Percentiles rank a stretch among this genome's conserved stretches.
phyloP scores from a whole-genome alignment of 1,140 invertebrate species.

The Globodera rostochiensis region DNA sequence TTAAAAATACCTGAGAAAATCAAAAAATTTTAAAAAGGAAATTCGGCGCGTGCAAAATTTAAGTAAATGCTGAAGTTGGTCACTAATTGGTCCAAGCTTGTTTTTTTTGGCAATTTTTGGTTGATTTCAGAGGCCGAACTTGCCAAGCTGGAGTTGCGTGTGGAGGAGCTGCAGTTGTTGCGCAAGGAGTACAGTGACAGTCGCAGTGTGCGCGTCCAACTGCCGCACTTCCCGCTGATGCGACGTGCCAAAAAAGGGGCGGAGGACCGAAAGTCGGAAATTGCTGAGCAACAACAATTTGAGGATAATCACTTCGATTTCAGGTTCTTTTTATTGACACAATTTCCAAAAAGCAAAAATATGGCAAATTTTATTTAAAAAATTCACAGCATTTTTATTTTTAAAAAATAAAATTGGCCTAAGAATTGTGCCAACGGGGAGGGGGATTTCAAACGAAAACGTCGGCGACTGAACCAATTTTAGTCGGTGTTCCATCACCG shows the following conservation, averaged over 20 bases:
- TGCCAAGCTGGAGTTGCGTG: conserved; percentile 38
- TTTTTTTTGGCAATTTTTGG: conserved; percentile 6
- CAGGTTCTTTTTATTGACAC: conserved; percentile 9
- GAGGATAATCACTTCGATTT: conserved; percentile 35
- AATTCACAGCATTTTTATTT: not conserved
- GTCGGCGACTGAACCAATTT: conserved; percentile 28
- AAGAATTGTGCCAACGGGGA: not conserved
- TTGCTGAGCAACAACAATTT: not conserved
- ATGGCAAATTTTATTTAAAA: too few species aligned
- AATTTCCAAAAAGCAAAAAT: too few species aligned
- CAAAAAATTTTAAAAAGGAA: not conserved
- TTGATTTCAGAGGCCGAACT: conserved; percentile 46
- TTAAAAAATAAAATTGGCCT: too few species aligned
- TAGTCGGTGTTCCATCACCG: conserved; percentile 58
- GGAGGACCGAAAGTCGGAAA: too few species aligned
- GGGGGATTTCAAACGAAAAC: not conserved
- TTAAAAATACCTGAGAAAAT: not conserved
- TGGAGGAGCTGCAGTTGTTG: conserved; percentile 41
- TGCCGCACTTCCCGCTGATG: conserved; percentile 50
- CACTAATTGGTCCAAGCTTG: not conserved
- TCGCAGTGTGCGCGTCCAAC: conserved; percentile 52
- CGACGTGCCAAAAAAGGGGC: conserved; percentile 13
- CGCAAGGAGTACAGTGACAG: conserved; percentile 50
- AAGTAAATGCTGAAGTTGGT: not conserved
- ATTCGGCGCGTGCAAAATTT: not conserved